Percentiles rank a stretch among this genome's conserved stretches.
These are phyloP conservation scores for Anagrus nilaparvatae DNA, from an alignment of 1,140 invertebrate genomes.

Conservation along the genomic window DNA sequence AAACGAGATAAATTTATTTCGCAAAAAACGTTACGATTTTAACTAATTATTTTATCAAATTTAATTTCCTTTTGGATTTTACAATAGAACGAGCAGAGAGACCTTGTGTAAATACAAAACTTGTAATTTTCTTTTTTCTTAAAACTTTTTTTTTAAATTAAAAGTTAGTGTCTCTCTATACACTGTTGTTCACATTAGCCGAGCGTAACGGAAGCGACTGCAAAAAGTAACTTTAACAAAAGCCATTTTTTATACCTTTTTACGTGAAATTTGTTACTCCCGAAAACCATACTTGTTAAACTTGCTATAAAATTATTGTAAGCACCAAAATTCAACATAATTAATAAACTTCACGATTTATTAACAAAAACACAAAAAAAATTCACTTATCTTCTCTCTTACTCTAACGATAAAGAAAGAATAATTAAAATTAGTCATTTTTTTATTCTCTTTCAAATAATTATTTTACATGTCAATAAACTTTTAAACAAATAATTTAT, in stretches of 20 bases:
- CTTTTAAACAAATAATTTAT: constrained; percentile 1
- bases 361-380: constrained; percentile 10
- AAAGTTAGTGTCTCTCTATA: too few species aligned
- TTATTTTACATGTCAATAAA: constrained; percentile 9
- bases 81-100: background rate
- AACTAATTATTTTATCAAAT: background rate
- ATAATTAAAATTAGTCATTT: background rate
- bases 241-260: constrained; percentile 39
- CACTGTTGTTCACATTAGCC: constrained; percentile 6
- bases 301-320: constrained; percentile 32
- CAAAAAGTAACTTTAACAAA: constrained; percentile 8
- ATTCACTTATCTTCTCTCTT: constrained; percentile 6
- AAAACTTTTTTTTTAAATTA: too few species aligned
- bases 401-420: constrained; percentile 1
- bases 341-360: constrained; percentile 13
- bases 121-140: too few species aligned
- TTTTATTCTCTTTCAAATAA: constrained; percentile 5
- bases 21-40: background rate
- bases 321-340: constrained; percentile 36
- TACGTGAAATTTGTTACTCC: constrained; percentile 52
- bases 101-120: too few species aligned
- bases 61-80: background rate
- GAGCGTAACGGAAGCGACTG: constrained; percentile 5
- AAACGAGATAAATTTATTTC: background rate
- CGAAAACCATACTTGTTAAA: constrained; percentile 50